Conservation (phyloP, 2,113 vertebrate species). For the Myrmecobius fasciatus region DNA sequence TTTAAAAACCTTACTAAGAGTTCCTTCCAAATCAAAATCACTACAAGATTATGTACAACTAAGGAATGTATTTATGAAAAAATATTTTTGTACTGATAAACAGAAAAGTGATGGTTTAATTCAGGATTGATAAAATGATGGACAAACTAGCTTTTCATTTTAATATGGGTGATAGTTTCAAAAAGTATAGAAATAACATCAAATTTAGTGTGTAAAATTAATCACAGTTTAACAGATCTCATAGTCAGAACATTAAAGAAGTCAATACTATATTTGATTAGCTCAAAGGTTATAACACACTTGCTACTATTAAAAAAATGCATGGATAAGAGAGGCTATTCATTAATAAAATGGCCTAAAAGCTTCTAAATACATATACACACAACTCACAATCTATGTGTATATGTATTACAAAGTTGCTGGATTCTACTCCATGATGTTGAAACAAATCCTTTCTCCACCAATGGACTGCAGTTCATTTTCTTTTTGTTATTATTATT, state of each 20-base stretch:
- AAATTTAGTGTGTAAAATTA: constrained; percentile 23
- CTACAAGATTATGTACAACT: neutral
- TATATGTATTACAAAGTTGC: neutral
- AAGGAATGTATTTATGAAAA: constrained; percentile 30
- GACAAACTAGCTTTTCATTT: constrained; percentile 8
- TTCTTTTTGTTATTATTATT: neutral
- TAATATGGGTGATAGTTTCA: neutral
- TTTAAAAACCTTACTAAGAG: neutral
- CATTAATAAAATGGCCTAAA: neutral
- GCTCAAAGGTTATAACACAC: constrained; percentile 46
- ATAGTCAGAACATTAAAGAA: constrained; percentile 30
- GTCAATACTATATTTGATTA: constrained; percentile 36
- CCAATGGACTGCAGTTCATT: neutral
- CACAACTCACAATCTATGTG: neutral
- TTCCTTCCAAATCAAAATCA: constrained; percentile 6
- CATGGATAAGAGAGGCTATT: neutral
- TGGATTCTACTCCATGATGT: neutral
- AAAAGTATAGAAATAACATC: constrained; percentile 35
- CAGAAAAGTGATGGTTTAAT: constrained; percentile 3
- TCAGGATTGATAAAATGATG: constrained; percentile 45
- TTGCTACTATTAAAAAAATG: constrained; percentile 36
- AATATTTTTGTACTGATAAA: constrained; percentile 55
- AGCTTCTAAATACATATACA: neutral
- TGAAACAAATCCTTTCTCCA: neutral
- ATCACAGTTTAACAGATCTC: neutral